These are phyloP conservation scores for Burhinus bistriatus DNA, from an alignment of 2,113 vertebrate genomes.

Conservation along the genomic window DNA sequence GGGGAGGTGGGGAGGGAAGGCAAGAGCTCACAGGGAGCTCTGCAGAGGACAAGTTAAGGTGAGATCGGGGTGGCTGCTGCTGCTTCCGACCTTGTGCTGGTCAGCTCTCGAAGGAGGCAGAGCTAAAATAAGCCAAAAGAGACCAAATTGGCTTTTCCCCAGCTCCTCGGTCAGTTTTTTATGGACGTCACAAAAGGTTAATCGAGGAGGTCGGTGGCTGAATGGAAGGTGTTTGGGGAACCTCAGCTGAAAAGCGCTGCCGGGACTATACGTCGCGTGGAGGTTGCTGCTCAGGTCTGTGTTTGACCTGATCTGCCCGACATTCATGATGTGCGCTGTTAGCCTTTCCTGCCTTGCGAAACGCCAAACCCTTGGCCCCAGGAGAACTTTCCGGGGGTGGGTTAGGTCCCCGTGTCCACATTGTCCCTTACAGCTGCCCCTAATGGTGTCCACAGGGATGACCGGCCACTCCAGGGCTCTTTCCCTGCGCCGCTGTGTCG, in stretches of 20 bases:
- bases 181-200: rapidly evolving
- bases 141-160: background rate
- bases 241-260: background rate
- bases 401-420: rapidly evolving
- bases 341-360: background rate
- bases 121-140: background rate
- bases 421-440: background rate
- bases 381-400: rapidly evolving
- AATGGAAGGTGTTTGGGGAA: background rate
- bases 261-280: background rate
- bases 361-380: background rate
- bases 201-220: background rate
- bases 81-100: background rate
- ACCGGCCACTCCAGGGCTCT: background rate
- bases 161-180: rapidly evolving
- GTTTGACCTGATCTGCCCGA: background rate
- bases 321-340: rapidly evolving
- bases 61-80: no score
- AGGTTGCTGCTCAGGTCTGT: background rate
- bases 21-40: background rate
- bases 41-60: background rate
- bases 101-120: background rate
- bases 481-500: background rate
- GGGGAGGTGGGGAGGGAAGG: no score
- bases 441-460: rapidly evolving